Conservation (phyloP, 2,888 invertebrate genomes). For the Drosophila greeni region DNA sequence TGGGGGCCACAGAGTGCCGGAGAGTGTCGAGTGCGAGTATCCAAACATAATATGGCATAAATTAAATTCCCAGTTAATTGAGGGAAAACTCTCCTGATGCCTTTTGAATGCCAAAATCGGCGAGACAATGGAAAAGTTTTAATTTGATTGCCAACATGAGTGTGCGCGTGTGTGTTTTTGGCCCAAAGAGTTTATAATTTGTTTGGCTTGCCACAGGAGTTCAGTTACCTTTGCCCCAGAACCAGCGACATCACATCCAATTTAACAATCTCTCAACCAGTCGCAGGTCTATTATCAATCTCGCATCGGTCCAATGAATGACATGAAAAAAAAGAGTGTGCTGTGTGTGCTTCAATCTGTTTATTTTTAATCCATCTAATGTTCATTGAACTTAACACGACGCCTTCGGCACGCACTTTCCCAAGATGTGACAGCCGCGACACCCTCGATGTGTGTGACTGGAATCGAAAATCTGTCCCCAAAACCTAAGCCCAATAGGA, state of each 20-base stretch:
- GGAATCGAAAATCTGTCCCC: slow-evolving; percentile 48
- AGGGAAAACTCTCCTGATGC: slow-evolving; percentile 20
- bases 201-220: slow-evolving; percentile 16
- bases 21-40: slow-evolving; percentile 6
- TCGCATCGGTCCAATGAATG: slow-evolving; percentile 40
- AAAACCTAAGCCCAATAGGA: slow-evolving; percentile 40
- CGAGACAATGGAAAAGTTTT: slow-evolving; percentile 39
- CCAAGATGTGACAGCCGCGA: slow-evolving; percentile 29
- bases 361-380: slow-evolving; percentile 65
- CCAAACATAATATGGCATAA: slow-evolving; percentile 28
- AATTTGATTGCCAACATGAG: slow-evolving; percentile 23
- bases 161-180: slow-evolving; percentile 10
- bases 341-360: slow-evolving; percentile 27
- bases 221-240: slow-evolving; percentile 17
- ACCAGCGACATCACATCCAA: slow-evolving; percentile 10
- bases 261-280: slow-evolving; percentile 18
- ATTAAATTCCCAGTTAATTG: slow-evolving; percentile 43
- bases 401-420: slow-evolving; percentile 49
- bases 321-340: slow-evolving; percentile 40
- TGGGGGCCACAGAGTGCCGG: neutral
- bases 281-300: slow-evolving; percentile 25
- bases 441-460: slow-evolving; percentile 53
- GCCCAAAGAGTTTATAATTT: slow-evolving; percentile 26
- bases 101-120: slow-evolving; percentile 18
- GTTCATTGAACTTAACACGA: slow-evolving; percentile 68